A percentile compares a stretch with the other conserved stretches of the same genome.
These are phyloP conservation scores for Eriosoma lanigerum DNA, from an alignment of 1,140 invertebrate genomes.

Conservation along the genomic window DNA sequence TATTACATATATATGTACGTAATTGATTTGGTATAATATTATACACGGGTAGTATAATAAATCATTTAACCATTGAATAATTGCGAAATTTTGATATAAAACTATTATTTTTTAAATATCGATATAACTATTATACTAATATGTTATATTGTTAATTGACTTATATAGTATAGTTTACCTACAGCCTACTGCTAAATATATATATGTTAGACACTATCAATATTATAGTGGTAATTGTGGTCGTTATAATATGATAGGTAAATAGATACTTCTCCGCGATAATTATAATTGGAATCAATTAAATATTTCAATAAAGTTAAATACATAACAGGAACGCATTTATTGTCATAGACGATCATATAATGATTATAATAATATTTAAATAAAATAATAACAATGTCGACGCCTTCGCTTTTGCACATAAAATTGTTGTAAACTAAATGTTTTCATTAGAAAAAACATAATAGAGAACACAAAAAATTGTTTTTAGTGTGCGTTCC, in stretches of 20 bases:
- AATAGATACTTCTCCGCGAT: background rate
- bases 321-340: slow-evolving; percentile 23
- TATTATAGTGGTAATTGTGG: background rate
- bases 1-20: no score
- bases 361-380: background rate
- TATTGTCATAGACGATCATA: slow-evolving; percentile 18
- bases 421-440: background rate
- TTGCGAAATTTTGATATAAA: no score
- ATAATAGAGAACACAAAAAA: no score
- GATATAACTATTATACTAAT: no score
- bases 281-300: slow-evolving; percentile 25
- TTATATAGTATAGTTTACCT: no score
- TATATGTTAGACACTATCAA: background rate
- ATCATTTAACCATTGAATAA: no score
- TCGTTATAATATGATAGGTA: background rate
- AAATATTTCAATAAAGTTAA: slow-evolving; percentile 1
- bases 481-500: no score
- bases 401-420: background rate
- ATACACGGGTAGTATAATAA: no score
- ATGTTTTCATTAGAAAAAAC: no score
- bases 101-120: no score
- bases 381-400: background rate
- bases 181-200: background rate
- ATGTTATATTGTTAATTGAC: no score
- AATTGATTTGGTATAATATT: no score